Evolutionary conservation across 2,888 invertebrate genomes (phyloP), one percentile per base, ranked within the genome.

Genomic region (Plagodis pulveraria): DNA sequence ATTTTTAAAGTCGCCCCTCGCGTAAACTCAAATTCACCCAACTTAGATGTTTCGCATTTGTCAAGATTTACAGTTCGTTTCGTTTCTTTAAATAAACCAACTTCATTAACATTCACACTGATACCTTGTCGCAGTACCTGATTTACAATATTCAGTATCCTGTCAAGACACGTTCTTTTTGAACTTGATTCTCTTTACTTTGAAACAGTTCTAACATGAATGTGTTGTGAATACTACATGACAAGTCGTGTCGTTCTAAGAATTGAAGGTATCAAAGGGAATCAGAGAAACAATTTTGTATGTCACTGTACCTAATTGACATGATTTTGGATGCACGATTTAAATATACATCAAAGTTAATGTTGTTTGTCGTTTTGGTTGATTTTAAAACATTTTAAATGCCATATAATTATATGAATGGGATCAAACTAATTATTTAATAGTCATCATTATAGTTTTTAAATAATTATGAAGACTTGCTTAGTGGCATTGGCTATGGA

Each of bases 11-110:
- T 78, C 80, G 12, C 74, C 77, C 77, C 75, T 73, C 77, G 72
- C 75, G 60, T 61, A 52, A 56, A 61, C 56, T 61, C 56, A 56
- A 56, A 61, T 59, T 59, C 47, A 78, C 77, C 72, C 65, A 71
- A 70, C 67, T 80, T 76, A 73, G 78, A 80, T 84, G 86, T 85
- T 83, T 77, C 78, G 78, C 83, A 84, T 89, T 87, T 84, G 83
- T 85, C 80, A 81, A 79, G 83, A 83, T 84, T 82, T 81, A 86
- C 81, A 65, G 60, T 63, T 64, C 52, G 51, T 56, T 63, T 63
- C 49, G 56, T 50, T 42, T 60, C 58, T 65, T 63, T 64, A 69
- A 67, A 69, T 69, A 69, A 60, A 44, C 12, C 32, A 45, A 32
- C 45, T 49, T 56, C 52, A 52, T 52, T 44, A 48, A 48, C 42